Conservation (phyloP, 1,140 invertebrate species). For the Tyrophagus putrescentiae region DNA sequence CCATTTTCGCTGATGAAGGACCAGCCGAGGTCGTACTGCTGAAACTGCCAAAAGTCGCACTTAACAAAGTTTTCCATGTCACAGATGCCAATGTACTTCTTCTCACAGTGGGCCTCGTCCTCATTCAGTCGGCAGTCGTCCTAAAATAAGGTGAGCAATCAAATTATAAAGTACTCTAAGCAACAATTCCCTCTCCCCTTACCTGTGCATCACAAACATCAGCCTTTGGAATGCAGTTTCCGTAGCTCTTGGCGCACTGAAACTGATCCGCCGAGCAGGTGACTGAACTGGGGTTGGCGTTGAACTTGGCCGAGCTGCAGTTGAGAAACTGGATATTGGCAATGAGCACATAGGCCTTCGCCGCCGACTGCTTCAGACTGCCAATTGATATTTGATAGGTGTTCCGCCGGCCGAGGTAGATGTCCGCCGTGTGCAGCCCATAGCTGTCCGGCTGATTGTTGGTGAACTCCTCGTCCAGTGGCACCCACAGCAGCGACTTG, state of each 20-base stretch:
- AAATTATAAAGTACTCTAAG: too few relatives aligned
- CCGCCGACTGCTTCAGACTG: neutral
- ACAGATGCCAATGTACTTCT: neutral
- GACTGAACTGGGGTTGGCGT: neutral
- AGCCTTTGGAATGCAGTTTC: neutral
- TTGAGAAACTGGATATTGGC: neutral
- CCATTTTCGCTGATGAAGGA: neutral
- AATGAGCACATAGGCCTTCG: neutral
- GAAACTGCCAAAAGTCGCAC: slow-evolving; percentile 4
- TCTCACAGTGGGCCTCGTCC: neutral
- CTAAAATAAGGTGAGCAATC: too few relatives aligned
- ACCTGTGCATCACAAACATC: neutral
- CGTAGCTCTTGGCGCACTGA: neutral
- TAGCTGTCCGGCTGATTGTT: neutral
- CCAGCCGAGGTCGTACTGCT: neutral
- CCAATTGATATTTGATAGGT: neutral
- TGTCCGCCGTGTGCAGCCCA: neutral
- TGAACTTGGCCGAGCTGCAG: neutral
- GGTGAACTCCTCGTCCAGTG: neutral
- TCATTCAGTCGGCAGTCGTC: neutral
- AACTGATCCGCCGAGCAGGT: neutral
- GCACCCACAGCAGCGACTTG: neutral
- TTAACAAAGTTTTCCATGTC: neutral
- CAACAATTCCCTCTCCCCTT: too few relatives aligned
- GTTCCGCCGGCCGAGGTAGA: neutral